Conservation (phyloP, 2,113 vertebrate genomes). For the Bettongia penicillata region DNA sequence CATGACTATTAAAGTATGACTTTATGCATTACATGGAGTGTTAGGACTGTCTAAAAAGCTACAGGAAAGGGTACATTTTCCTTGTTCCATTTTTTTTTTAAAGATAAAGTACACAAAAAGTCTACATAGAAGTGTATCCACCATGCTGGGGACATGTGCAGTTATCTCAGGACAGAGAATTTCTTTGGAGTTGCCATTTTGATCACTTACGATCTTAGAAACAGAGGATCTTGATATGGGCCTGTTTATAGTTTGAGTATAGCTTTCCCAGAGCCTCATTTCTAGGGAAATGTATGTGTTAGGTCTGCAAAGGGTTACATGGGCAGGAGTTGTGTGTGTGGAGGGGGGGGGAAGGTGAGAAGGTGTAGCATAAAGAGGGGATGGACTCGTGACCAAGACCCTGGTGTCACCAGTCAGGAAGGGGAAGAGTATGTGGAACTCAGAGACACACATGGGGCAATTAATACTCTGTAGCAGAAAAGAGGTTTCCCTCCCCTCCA, state of each 20-base stretch:
- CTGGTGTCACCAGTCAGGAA: not conserved
- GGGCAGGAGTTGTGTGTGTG: not conserved
- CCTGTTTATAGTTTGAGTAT: not conserved
- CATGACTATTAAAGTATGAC: not conserved
- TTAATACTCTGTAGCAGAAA: not conserved
- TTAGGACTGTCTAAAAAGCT: not conserved
- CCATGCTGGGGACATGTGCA: not conserved
- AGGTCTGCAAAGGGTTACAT: not conserved
- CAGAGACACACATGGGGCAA: rapidly evolving
- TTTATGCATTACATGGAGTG: not conserved
- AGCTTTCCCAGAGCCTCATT: not conserved
- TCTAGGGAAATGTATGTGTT: not conserved
- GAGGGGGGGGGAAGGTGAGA: too few species aligned
- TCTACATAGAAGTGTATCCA: not conserved
- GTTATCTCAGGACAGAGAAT: not conserved
- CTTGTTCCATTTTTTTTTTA: not conserved
- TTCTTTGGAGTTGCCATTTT: not conserved
- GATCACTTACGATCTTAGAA: not conserved
- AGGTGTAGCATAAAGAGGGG: not conserved
- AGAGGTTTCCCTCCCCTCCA: not conserved
- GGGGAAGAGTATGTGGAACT: not conserved
- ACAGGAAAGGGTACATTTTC: not conserved
- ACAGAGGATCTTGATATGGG: not conserved
- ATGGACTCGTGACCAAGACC: not conserved
- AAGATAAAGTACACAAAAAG: not conserved